Percentiles rank a stretch among this genome's conserved stretches.
phyloP scores from a whole-genome alignment of 2,888 invertebrate species.

The Sphinx pinastri region DNA sequence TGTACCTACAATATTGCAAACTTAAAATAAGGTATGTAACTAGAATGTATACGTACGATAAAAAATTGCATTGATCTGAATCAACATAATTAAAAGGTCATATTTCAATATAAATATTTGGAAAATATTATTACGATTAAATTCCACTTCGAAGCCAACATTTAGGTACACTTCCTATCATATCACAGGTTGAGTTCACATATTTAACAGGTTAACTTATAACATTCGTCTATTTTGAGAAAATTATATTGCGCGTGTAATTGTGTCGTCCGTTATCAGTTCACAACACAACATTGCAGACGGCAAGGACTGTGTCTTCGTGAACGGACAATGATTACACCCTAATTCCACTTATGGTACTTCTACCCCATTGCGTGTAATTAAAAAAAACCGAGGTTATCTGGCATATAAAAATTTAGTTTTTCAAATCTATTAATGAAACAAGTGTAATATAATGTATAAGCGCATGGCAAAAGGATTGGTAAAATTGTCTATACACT shows the following conservation, averaged over 20 bases:
- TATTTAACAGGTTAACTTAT: conserved; percentile 10
- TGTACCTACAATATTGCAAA: conserved; percentile 18
- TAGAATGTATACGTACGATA: conserved; percentile 3
- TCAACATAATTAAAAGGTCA: background rate
- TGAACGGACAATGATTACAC: background rate
- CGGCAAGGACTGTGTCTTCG: background rate
- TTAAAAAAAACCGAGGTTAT: too few relatives aligned
- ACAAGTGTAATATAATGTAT: too few relatives aligned
- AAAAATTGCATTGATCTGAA: background rate
- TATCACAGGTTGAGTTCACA: conserved; percentile 18
- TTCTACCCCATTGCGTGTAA: too few relatives aligned
- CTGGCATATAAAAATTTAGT: too few relatives aligned
- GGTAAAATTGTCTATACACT: too few relatives aligned
- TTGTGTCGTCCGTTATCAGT: conserved; percentile 4
- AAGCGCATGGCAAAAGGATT: too few relatives aligned
- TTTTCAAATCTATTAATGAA: too few relatives aligned
- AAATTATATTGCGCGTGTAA: conserved; percentile 1
- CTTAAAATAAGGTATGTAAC: conserved; percentile 5
- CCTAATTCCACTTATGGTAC: too few relatives aligned
- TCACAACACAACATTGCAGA: background rate
- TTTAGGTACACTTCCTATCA: background rate
- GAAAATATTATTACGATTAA: conserved; percentile 1
- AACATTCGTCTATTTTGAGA: conserved; percentile 19
- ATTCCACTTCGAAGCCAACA: background rate
- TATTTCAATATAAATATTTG: background rate